Base-by-base conservation (phyloP, 92 coral and sea anemone species). In the Palythoa caribaeorum region DNA sequence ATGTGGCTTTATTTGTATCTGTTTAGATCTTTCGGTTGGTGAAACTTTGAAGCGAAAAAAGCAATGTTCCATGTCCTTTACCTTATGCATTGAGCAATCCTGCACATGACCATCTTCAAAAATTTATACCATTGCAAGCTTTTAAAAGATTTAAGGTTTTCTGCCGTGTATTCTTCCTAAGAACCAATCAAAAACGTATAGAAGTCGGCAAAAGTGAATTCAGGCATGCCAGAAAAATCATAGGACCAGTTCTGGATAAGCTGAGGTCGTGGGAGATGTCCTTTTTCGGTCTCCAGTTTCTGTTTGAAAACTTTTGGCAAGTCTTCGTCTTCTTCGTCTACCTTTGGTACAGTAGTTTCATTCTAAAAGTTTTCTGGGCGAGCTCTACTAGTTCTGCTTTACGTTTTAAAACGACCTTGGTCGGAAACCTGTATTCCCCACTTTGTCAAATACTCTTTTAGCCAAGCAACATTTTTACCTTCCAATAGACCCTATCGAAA, bases 371-470 rank as follows among this genome's bases (percentile, higher is more conserved):
- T 21, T 85, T 55, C 36, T 9, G 68, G 8, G 68, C 73, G 73
- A 85, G 88, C 21, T 60, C 89, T 10, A 86, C 83, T 17, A 71
- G 76, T 76, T 86, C 84, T 9, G 80, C 80, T 86, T 86, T 86
- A 86, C 62, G 89, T 86, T 86, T 86, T 28, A 28, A 1, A 20
- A 15, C 57, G 77, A 11, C 80, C 77, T 73, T 73, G 80, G 72
- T 84, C 88, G 12, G n/a, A 21, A 11, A 72, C 88, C 35, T 84
- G 88, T 53, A 84, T 84, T 53, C 88, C 80, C 53, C 88, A 5
- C 71, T 84, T 84, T 73, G 88, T 73, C 13, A 85, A 73, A 85
- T 73, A 85, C 36, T 73, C 81, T 73, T 73, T 85, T 39, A 73
- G 37, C 71, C 81, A 73, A 73, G 88, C 47, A 84, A 73, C 80